phyloP scores from a whole-genome alignment of 1,140 invertebrate species.

The Calephelis nemesis region DNA sequence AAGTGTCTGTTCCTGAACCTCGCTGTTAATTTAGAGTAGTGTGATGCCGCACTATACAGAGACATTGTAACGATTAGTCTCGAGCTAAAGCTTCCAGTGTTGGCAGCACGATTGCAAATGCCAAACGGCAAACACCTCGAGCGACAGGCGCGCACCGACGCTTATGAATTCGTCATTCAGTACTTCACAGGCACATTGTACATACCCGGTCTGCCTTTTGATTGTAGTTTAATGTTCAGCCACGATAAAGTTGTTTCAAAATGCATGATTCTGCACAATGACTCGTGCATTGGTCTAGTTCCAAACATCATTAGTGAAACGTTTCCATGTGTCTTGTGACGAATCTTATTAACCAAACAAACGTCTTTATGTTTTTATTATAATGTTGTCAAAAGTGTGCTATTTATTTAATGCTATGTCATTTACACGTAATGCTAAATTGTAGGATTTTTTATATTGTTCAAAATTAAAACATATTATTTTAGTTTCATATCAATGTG shows the following conservation, averaged over 20 bases:
- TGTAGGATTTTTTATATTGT: too few species aligned
- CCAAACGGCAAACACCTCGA: constrained; percentile 58
- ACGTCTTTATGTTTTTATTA: constrained; percentile 7
- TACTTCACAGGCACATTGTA: constrained; percentile 56
- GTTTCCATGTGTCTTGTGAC: constrained; percentile 4
- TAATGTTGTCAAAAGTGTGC: constrained; percentile 9
- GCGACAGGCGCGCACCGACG: constrained; percentile 68
- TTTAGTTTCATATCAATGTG: neutral
- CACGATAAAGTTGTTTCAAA: constrained; percentile 46
- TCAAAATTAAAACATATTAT: too few species aligned
- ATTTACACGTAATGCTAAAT: neutral
- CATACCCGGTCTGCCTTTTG: constrained; percentile 60
- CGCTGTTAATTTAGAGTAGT: constrained; percentile 74
- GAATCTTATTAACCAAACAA: neutral
- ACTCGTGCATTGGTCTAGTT: constrained; percentile 6
- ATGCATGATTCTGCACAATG: constrained; percentile 65
- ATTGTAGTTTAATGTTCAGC: constrained; percentile 62
- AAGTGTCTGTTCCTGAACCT: constrained; percentile 70
- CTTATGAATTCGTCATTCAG: constrained; percentile 61
- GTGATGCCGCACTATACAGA: constrained; percentile 66
- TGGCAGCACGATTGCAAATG: constrained; percentile 57
- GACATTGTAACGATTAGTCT: constrained; percentile 61
- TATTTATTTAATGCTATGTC: constrained; percentile 14
- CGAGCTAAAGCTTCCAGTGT: constrained; percentile 64
- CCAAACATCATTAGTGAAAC: constrained; percentile 4